A percentile compares a stretch with the other conserved stretches of the same genome.
Evolutionary conservation across 2,113 vertebrate species (phyloP).

Genomic region (Indicator maculatus): DNA sequence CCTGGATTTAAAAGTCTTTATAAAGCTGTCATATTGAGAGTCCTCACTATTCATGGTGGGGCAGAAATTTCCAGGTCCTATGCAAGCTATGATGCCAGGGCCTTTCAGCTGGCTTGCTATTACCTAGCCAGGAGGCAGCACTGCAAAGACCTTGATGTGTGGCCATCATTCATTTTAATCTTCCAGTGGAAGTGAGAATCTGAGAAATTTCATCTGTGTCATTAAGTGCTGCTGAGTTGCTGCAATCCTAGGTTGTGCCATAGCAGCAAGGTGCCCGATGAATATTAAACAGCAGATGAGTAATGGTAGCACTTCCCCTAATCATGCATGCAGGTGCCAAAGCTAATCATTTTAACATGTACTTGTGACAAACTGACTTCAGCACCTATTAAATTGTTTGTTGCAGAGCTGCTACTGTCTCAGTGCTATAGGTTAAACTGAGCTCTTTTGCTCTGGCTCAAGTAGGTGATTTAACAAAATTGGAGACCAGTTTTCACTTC

Average conservation of each 20-base stretch:
- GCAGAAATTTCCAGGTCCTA: neutral
- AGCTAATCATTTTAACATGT: neutral
- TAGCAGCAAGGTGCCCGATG: neutral
- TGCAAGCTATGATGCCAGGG: neutral
- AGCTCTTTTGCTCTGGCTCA: neutral
- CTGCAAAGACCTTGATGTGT: neutral
- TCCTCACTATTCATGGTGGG: accelerated
- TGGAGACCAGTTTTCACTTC: neutral
- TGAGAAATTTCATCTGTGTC: neutral
- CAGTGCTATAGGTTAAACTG: neutral
- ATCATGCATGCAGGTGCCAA: neutral
- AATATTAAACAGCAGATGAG: neutral
- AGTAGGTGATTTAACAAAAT: neutral
- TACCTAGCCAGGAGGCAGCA: neutral
- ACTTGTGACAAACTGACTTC: neutral
- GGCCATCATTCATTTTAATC: accelerated
- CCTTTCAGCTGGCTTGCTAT: neutral
- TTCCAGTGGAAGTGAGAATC: neutral
- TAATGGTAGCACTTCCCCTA: neutral
- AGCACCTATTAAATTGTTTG: neutral
- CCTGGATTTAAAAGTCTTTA: neutral
- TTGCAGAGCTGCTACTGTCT: neutral
- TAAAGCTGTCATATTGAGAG: accelerated
- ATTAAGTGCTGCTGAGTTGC: accelerated
- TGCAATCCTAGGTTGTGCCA: neutral